Conservation (phyloP, 2,888 invertebrate species). For the Orchesellides sinensis region DNA sequence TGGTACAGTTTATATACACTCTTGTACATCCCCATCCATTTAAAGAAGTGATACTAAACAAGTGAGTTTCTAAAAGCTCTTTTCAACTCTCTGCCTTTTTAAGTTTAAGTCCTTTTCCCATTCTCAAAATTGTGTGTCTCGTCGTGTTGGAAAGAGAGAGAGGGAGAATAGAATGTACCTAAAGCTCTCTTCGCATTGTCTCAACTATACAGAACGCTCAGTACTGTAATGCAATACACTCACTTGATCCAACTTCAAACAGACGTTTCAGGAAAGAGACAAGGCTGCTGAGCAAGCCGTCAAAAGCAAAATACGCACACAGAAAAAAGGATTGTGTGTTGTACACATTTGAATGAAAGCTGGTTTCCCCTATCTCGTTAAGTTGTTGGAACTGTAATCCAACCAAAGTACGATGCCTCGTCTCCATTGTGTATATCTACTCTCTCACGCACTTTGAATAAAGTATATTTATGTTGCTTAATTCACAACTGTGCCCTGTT, state of each 20-base stretch:
- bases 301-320: background rate
- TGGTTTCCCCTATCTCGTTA: background rate
- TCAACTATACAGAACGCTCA: constrained; percentile 9
- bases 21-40: constrained; percentile 58
- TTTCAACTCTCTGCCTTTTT: constrained; percentile 58
- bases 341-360: background rate
- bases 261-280: background rate
- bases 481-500: too few relatives aligned
- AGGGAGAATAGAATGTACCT: too few relatives aligned
- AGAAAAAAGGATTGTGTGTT: background rate
- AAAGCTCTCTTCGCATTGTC: constrained; percentile 10
- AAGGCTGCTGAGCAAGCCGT: background rate
- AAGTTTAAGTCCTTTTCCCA: constrained; percentile 46
- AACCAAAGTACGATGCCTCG: too few relatives aligned
- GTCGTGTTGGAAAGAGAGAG: too few relatives aligned
- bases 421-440: too few relatives aligned
- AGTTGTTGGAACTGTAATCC: too few relatives aligned
- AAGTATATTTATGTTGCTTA: too few relatives aligned
- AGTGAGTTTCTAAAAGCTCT: constrained; percentile 58
- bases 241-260: constrained; percentile 47
- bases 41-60: constrained; percentile 49
- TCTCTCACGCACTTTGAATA: too few relatives aligned
- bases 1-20: background rate
- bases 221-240: constrained; percentile 3
- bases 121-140: constrained; percentile 37